These are phyloP conservation scores for Synodontis membranacea DNA, from an alignment of 2,113 vertebrate genomes.

Conservation along the genomic window DNA sequence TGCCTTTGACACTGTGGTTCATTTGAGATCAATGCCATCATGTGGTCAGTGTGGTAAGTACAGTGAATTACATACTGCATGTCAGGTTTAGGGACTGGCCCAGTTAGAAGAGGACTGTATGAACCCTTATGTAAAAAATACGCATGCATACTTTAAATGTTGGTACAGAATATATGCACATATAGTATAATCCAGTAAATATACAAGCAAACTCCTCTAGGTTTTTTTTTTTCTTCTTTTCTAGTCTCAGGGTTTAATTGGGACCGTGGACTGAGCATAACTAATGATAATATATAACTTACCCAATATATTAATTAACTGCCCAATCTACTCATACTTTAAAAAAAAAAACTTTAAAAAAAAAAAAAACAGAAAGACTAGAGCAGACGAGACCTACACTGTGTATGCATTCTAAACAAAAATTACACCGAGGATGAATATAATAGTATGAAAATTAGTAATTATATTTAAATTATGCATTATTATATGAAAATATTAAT, in stretches of 20 bases:
- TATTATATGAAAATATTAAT: too few relatives aligned
- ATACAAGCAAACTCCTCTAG: background rate
- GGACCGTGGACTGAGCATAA: background rate
- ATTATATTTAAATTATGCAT: background rate
- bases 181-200: background rate
- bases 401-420: too few relatives aligned
- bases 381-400: background rate
- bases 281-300: background rate
- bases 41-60: background rate
- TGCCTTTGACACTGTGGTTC: background rate
- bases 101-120: too few relatives aligned
- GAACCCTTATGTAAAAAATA: background rate
- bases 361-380: background rate
- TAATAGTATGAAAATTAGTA: background rate
- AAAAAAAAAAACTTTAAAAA: too few relatives aligned
- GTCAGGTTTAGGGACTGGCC: background rate
- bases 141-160: background rate
- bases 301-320: background rate
- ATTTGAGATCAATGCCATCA: background rate
- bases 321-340: background rate
- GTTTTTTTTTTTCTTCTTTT: background rate
- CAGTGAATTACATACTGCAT: background rate
- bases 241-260: background rate
- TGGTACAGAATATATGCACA: background rate
- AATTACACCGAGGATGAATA: background rate